Evolutionary conservation across 2,113 vertebrate species (phyloP).

Genomic region (Cephalopterus ornatus): DNA sequence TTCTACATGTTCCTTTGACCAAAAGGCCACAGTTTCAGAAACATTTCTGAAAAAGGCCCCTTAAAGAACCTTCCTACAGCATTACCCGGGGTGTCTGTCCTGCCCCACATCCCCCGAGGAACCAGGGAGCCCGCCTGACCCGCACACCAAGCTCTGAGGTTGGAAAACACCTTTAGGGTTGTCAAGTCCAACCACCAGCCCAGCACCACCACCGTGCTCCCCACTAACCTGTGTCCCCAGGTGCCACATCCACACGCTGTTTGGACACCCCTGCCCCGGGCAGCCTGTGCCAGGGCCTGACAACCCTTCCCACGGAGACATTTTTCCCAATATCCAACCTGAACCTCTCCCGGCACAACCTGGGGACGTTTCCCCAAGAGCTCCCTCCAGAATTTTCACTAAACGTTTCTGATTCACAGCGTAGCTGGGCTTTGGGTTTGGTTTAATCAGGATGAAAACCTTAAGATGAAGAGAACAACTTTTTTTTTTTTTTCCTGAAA

Average conservation of each 20-base stretch:
- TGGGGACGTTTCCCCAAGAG: background rate
- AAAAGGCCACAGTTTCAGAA: background rate
- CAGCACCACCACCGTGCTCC: rapidly evolving
- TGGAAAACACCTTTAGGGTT: background rate
- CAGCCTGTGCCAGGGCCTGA: background rate
- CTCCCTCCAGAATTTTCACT: background rate
- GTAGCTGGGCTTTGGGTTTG: background rate
- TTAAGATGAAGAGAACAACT: background rate
- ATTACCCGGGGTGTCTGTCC: background rate
- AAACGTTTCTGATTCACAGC: background rate
- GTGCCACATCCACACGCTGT: rapidly evolving
- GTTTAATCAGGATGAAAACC: background rate
- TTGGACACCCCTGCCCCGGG: background rate
- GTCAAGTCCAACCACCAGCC: background rate
- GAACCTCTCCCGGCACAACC: background rate
- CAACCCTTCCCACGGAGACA: background rate
- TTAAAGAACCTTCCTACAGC: rapidly evolving
- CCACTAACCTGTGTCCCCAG: rapidly evolving
- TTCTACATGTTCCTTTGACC: rapidly evolving
- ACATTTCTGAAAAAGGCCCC: background rate
- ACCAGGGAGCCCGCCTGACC: background rate
- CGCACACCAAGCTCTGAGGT: background rate
- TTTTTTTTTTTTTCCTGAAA: background rate
- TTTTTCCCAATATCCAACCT: background rate
- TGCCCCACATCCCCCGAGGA: background rate